Evolutionary conservation across 2,113 vertebrate species (phyloP), one percentile per base, ranked within the genome.

Genomic region (Falcunculus frontatus): DNA sequence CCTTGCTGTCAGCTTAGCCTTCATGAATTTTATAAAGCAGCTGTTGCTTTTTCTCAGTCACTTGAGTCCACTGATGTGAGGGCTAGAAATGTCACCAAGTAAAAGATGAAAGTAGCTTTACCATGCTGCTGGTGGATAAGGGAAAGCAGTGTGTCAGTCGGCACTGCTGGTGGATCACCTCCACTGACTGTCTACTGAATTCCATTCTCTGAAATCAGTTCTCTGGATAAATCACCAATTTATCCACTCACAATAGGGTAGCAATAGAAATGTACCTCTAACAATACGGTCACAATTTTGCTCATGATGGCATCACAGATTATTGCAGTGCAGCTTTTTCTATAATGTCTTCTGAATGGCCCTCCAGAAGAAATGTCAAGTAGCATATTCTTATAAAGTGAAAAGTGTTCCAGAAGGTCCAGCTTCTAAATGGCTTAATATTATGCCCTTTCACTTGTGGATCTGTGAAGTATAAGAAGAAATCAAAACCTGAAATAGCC

Each of bases 381-480:
- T 93, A 97, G 89, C 59, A 60, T 49, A 84, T 94, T 90, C 89
- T 84, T 89, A 68, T 46, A 86, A 94, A 96, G 50, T 18, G 35
- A 92, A 75, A 95, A 84, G 35, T 77, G 52, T 92, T 91, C 67
- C 52, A 75, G 56, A 93, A 92, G 68, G 65, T 63, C 70, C 49
- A 42, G 92, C 42, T 47, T 93, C 94, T 96, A 96, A 96, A 81
- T 97, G 85, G 57, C 52, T 96, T 91, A 94, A 84, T 56, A 84
- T 20, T 23, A 37, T 81, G 75, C 53, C 55, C 85, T 97, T 97
- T 94, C 30, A 52, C 63, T 30, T 89, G 26, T 19, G 72, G 46
- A 67, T 96, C 84, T 95, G 35, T 84, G 57, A 93, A 90, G 65
- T 41, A 86, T 59, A 95, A 96, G 94, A 91, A 64, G 86, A 90